Conservation (phyloP, 2,113 vertebrate genomes). For the Cyanoderma ruficeps region DNA sequence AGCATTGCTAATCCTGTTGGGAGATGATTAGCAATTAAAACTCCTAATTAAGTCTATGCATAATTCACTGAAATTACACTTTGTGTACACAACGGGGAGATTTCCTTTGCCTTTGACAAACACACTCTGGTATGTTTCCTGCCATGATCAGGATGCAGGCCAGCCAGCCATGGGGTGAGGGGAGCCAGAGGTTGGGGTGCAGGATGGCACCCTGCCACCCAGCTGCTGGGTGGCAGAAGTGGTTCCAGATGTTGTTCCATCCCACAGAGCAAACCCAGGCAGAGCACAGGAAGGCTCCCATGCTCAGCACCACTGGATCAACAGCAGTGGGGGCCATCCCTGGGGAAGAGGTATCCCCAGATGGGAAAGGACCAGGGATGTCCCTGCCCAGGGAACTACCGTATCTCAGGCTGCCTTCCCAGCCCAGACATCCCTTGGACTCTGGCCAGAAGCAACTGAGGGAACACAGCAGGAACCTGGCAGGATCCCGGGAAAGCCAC, state of each 20-base stretch:
- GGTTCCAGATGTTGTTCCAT: fast-evolving
- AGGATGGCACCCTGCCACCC: background rate
- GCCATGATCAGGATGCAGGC: background rate
- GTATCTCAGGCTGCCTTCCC: background rate
- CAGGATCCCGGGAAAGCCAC: background rate
- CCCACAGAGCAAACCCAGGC: background rate
- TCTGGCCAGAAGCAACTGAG: background rate
- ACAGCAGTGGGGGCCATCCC: background rate
- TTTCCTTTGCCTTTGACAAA: slow-evolving; percentile 61
- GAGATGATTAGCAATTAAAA: slow-evolving; percentile 82
- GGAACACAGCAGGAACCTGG: background rate
- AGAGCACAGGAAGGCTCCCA: background rate
- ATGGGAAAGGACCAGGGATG: background rate
- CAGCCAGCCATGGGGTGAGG: background rate
- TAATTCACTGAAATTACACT: slow-evolving; percentile 78
- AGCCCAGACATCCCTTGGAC: background rate
- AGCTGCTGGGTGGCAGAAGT: fast-evolving
- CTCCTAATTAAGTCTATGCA: slow-evolving; percentile 79
- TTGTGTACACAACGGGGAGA: slow-evolving; percentile 73
- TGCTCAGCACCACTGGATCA: fast-evolving
- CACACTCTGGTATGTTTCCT: background rate
- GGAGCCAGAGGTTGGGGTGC: background rate
- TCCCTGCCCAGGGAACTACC: background rate
- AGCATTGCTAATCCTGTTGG: slow-evolving; percentile 75
- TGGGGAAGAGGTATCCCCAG: fast-evolving